Percentiles rank a stretch among this genome's conserved stretches.
Evolutionary conservation across 2,113 vertebrate species (phyloP).

Genomic region (Mixornis gularis): DNA sequence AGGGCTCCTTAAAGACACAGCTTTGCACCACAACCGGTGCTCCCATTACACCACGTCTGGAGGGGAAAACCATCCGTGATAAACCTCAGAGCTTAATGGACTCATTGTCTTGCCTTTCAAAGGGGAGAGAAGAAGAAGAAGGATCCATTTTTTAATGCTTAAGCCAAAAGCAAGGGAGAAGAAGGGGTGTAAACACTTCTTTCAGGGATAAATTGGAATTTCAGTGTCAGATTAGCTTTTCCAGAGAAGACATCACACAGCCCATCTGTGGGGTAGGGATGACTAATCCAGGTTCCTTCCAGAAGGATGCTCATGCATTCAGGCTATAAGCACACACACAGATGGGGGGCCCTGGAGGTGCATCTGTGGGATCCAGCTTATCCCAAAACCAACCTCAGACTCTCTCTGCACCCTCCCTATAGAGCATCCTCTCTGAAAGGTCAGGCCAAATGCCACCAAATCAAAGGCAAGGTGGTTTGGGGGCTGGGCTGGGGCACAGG

Average conservation of each 20-base stretch:
- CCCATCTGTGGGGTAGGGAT: constrained; percentile 51
- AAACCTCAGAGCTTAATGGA: neutral
- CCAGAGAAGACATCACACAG: constrained; percentile 24
- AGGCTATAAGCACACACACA: neutral
- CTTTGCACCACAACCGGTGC: neutral
- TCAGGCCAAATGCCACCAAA: neutral
- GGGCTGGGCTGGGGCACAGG: neutral
- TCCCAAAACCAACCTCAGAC: neutral
- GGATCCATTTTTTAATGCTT: neutral
- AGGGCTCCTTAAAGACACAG: constrained; percentile 35
- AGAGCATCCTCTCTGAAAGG: neutral
- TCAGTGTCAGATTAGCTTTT: constrained; percentile 34
- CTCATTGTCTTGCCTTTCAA: neutral
- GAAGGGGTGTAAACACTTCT: neutral
- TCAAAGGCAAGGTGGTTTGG: neutral
- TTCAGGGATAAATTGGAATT: constrained; percentile 21
- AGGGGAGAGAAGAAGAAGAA: neutral
- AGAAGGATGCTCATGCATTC: constrained; percentile 36
- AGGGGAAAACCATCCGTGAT: neutral
- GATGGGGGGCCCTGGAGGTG: neutral
- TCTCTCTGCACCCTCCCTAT: neutral
- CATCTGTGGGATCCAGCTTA: neutral
- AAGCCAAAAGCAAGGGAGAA: neutral
- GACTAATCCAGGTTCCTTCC: constrained; percentile 60
- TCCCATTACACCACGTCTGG: neutral